A percentile compares a stretch with the other conserved stretches of the same genome.
These are phyloP conservation scores for Aphaenogaster ashmeadi DNA, from an alignment of 1,140 invertebrate species.

Conservation along the genomic window DNA sequence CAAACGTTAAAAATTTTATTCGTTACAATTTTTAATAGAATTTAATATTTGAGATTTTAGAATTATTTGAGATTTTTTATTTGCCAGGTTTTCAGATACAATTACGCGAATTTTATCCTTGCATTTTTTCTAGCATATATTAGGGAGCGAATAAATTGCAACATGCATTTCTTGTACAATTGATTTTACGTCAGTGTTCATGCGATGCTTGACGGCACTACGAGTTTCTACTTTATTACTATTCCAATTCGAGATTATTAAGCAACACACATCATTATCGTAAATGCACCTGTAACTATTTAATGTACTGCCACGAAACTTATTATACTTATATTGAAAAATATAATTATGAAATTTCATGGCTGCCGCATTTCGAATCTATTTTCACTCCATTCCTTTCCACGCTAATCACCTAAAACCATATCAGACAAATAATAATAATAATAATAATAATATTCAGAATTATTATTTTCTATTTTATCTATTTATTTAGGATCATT, in stretches of 20 bases:
- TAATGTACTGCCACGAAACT: slow-evolving; percentile 56
- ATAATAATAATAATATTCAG: background rate
- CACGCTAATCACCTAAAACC: background rate
- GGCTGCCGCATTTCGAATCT: background rate
- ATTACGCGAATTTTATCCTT: background rate
- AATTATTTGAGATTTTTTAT: slow-evolving; percentile 19
- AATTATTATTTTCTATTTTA: background rate
- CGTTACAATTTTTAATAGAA: slow-evolving; percentile 5
- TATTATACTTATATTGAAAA: slow-evolving; percentile 46
- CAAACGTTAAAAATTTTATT: background rate
- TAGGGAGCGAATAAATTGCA: slow-evolving; percentile 4
- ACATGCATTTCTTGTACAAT: background rate
- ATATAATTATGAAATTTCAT: slow-evolving; percentile 55
- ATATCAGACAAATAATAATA: background rate
- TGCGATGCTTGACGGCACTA: background rate
- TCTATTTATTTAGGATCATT: background rate
- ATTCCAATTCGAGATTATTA: slow-evolving; percentile 44
- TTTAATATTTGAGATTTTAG: background rate
- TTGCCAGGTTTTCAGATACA: background rate
- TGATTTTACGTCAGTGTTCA: background rate
- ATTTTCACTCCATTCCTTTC: background rate
- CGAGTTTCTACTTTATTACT: slow-evolving; percentile 42
- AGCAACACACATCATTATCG: slow-evolving; percentile 16
- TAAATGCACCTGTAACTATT: slow-evolving; percentile 44
- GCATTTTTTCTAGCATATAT: background rate